A percentile compares a stretch with the other conserved stretches of the same genome.
phyloP scores from a whole-genome alignment of 2,888 invertebrate species.

The Drosophila rellima region DNA sequence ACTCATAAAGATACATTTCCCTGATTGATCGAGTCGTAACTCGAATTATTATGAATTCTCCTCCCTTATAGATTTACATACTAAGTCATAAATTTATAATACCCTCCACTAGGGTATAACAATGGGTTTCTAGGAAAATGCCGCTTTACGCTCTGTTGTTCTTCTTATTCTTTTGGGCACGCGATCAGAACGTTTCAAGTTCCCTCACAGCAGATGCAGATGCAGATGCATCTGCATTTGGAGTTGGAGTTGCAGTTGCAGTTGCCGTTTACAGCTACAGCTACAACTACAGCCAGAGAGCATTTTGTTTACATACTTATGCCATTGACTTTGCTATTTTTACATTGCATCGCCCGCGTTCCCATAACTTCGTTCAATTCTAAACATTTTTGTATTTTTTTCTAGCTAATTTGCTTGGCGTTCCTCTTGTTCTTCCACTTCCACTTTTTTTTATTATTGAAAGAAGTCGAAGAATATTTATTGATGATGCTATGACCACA shows the following conservation, averaged over 20 bases:
- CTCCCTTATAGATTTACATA: background rate
- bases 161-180: constrained; percentile 30
- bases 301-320: constrained; percentile 66
- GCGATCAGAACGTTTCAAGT: constrained; percentile 48
- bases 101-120: constrained; percentile 18
- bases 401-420: constrained; percentile 68
- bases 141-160: constrained; percentile 27
- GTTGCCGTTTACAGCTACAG: constrained; percentile 11
- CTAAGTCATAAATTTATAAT: background rate
- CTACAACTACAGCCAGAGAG: constrained; percentile 10
- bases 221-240: constrained; percentile 9
- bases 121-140: constrained; percentile 63
- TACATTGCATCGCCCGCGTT: constrained; percentile 51
- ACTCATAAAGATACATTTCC: no score
- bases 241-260: constrained; percentile 9
- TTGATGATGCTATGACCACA: constrained; percentile 75
- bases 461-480: constrained; percentile 67
- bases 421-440: constrained; percentile 46
- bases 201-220: constrained; percentile 17
- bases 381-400: constrained; percentile 67
- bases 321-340: constrained; percentile 64
- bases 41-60: no score
- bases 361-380: constrained; percentile 62
- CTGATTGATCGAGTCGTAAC: no score
- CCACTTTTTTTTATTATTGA: constrained; percentile 67